Evolutionary conservation across 1,140 invertebrate genomes (phyloP).

Genomic region (Penaeus indicus): DNA sequence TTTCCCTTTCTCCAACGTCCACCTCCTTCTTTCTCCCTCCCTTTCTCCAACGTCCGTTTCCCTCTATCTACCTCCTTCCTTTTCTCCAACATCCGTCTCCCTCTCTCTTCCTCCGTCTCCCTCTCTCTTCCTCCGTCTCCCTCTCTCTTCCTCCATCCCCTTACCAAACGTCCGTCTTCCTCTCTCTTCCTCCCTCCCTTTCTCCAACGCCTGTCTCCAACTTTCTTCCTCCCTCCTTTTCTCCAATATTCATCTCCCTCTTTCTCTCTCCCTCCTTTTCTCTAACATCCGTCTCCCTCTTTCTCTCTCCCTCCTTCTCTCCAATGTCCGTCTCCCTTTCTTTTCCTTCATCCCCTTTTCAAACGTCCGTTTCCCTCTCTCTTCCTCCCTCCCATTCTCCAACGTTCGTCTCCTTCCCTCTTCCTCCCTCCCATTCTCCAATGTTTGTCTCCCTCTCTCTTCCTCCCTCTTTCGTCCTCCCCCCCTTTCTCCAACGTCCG

Average conservation of each 20-base stretch:
- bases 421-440: not conserved
- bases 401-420: not conserved
- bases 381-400: not conserved
- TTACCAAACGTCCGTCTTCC: too few relatives aligned
- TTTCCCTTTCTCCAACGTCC: too few relatives aligned
- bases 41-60: too few relatives aligned
- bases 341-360: not conserved
- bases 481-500: not conserved
- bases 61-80: too few relatives aligned
- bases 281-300: not conserved
- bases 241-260: not conserved
- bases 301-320: too few relatives aligned
- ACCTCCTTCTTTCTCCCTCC: too few relatives aligned
- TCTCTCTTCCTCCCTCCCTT: not conserved
- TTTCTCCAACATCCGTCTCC: too few relatives aligned
- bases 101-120: too few relatives aligned
- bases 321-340: not conserved
- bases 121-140: too few relatives aligned
- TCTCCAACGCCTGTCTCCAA: not conserved
- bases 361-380: not conserved
- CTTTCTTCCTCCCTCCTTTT: not conserved
- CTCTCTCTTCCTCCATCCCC: too few relatives aligned
- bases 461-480: too few relatives aligned
- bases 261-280: not conserved
- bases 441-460: too few relatives aligned